These are phyloP conservation scores for Paedocypris micromegethes DNA, from an alignment of 2,797 vertebrate species.

Conservation along the genomic window DNA sequence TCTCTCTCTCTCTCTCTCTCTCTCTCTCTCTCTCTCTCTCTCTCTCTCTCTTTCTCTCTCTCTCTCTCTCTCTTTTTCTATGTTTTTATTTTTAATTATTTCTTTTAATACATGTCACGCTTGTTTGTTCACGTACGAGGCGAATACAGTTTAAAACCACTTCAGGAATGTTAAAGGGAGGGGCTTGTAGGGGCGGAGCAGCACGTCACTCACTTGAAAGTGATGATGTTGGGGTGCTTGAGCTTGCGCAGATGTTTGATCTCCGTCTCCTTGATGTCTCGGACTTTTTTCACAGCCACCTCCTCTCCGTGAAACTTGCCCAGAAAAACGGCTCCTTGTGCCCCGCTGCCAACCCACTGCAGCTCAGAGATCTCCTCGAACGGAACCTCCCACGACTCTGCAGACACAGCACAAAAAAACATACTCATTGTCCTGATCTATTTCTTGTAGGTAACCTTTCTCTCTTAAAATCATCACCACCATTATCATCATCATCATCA, in stretches of 20 bases:
- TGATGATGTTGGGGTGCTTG: constrained; percentile 95
- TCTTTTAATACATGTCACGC: too few relatives aligned
- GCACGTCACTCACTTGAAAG: constrained; percentile 80
- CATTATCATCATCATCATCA: not conserved
- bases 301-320: constrained; percentile 90
- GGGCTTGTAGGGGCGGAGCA: not conserved
- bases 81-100: too few relatives aligned
- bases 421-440: too few relatives aligned
- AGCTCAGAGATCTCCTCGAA: constrained; percentile 97
- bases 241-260: constrained; percentile 94
- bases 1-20: too few relatives aligned
- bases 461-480: too few relatives aligned
- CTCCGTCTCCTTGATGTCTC: constrained; percentile 93
- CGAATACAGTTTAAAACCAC: too few relatives aligned
- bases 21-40: too few relatives aligned
- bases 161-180: too few relatives aligned
- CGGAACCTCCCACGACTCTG: constrained; percentile 90
- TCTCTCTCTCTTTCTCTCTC: too few relatives aligned
- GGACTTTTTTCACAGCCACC: constrained; percentile 92
- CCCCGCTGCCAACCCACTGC: constrained; percentile 96
- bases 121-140: too few relatives aligned
- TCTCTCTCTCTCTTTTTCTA: too few relatives aligned
- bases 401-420: constrained; percentile 12
- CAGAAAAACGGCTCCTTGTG: constrained; percentile 91
- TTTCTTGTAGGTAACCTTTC: too few relatives aligned